phyloP scores from a whole-genome alignment of 2,797 vertebrate species.

The Coluber constrictor region DNA sequence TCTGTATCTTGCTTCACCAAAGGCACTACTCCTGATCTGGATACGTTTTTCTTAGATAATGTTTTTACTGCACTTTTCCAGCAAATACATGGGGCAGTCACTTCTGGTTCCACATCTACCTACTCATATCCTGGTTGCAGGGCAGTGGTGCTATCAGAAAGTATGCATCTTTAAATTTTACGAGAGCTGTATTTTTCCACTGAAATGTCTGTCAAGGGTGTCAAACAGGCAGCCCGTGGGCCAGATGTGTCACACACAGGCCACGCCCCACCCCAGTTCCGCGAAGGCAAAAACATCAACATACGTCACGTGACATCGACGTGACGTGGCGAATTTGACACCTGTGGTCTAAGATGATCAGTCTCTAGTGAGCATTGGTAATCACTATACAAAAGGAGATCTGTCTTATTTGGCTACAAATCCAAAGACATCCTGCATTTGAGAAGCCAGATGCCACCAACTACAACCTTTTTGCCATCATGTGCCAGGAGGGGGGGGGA shows the following conservation, averaged over 20 bases:
- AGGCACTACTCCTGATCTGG: background rate
- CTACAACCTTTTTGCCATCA: too few species aligned
- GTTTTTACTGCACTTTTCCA: background rate
- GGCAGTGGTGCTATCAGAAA: background rate
- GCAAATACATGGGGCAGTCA: background rate
- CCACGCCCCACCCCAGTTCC: too few species aligned
- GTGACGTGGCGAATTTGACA: rapidly evolving
- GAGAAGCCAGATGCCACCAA: background rate
- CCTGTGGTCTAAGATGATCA: background rate
- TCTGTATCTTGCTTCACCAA: background rate
- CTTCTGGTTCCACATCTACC: background rate
- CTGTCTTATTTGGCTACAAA: background rate
- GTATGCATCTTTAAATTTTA: background rate
- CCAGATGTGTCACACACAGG: too few species aligned
- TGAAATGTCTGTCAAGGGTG: background rate
- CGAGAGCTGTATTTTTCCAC: background rate
- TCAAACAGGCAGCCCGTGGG: too few species aligned
- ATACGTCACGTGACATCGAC: too few species aligned
- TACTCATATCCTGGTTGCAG: background rate
- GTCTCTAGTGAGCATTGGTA: too few species aligned
- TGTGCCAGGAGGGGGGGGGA: too few species aligned
- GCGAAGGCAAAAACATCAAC: rapidly evolving
- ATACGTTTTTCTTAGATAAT: background rate
- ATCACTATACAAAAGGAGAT: background rate
- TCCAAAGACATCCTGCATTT: background rate